Percentiles rank a stretch among this genome's conserved stretches.
phyloP scores from a whole-genome alignment of 2,888 invertebrate species.

The Epinotia ramella region DNA sequence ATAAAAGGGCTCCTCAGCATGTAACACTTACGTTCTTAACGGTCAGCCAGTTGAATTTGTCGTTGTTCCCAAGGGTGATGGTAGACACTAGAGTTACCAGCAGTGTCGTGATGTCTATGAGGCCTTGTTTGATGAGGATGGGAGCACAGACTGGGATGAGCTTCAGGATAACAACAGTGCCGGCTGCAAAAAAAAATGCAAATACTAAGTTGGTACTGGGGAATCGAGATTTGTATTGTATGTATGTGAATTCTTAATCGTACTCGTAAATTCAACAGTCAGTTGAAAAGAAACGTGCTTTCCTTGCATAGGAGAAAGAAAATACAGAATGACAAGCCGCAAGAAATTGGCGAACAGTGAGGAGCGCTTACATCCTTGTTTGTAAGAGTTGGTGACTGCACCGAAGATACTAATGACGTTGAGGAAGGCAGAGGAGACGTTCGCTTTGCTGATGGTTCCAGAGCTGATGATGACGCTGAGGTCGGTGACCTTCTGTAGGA shows the following conservation, averaged over 20 bases:
- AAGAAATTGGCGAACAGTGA: neutral
- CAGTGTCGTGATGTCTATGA: neutral
- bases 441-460: neutral
- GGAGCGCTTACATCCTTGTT: conserved; percentile 20
- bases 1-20: too few relatives aligned
- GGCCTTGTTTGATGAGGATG: neutral
- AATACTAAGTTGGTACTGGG: neutral
- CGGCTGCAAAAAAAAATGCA: conserved; percentile 13
- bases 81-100: neutral
- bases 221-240: too few relatives aligned
- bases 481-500: neutral
- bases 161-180: neutral
- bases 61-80: neutral
- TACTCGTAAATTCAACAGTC: too few relatives aligned
- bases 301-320: too few relatives aligned
- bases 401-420: conserved; percentile 13
- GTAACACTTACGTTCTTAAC: conserved; percentile 2
- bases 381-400: conserved; percentile 16
- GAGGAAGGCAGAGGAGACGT: neutral
- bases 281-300: too few relatives aligned
- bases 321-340: too few relatives aligned
- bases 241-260: too few relatives aligned
- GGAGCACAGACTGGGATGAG: conserved; percentile 1
- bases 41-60: conserved; percentile 2
- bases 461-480: conserved; percentile 4